Percentiles rank a stretch among this genome's conserved stretches.
Conservation (phyloP, 2,797 vertebrate genomes). For the Enteromius anoplus region DNA sequence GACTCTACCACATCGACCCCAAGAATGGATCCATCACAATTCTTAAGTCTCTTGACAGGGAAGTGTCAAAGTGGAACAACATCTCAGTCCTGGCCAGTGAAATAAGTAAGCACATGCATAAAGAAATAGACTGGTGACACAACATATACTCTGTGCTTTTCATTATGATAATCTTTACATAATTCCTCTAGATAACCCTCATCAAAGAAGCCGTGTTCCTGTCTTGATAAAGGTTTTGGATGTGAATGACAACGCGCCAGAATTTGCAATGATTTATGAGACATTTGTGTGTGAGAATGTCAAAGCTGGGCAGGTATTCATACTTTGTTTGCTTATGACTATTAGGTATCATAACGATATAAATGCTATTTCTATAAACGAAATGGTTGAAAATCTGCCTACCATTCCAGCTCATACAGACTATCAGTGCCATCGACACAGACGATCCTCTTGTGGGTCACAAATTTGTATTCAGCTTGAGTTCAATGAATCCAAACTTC, state of each 20-base stretch:
- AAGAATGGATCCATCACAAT: slow-evolving; percentile 85
- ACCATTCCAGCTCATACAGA: slow-evolving; percentile 82
- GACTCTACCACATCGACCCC: slow-evolving; percentile 81
- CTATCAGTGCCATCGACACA: slow-evolving; percentile 87
- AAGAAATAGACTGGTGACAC: not conserved
- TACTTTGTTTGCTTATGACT: not conserved
- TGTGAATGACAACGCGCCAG: slow-evolving; percentile 88
- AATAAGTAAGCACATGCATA: slow-evolving; percentile 76
- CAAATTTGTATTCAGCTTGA: slow-evolving; percentile 89
- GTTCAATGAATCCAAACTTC: slow-evolving; percentile 84
- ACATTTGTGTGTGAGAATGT: slow-evolving; percentile 90
- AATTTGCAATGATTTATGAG: slow-evolving; percentile 87
- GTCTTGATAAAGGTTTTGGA: slow-evolving; percentile 86
- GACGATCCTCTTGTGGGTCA: slow-evolving; percentile 87
- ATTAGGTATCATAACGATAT: not conserved
- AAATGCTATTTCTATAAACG: not conserved
- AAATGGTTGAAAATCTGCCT: not conserved
- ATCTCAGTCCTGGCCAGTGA: slow-evolving; percentile 84
- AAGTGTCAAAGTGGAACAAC: slow-evolving; percentile 85
- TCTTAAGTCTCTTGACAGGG: slow-evolving; percentile 82
- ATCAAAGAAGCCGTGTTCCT: slow-evolving; percentile 81
- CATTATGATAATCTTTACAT: not conserved
- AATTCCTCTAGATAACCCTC: slow-evolving; percentile 79
- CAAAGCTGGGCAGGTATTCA: slow-evolving; percentile 83
- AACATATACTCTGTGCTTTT: not conserved